Evolutionary conservation across 2,888 invertebrate genomes (phyloP), one percentile per base, ranked within the genome.

Genomic region (Balanococcus diminutus): DNA sequence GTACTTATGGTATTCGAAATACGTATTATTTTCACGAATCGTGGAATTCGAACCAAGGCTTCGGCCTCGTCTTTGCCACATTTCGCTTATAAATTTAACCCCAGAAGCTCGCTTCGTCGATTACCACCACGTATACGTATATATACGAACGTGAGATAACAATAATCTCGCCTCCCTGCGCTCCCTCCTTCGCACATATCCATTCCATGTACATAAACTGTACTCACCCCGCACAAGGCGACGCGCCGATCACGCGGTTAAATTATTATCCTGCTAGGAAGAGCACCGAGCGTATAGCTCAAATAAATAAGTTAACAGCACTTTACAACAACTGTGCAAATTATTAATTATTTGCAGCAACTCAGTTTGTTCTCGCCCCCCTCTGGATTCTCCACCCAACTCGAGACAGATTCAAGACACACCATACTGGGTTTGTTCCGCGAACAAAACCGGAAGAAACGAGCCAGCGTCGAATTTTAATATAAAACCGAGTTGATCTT

Each of bases 281-380:
- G 36, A 36, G 11, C 56, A 22, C 32, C n/a, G 16, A 79, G 16
- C n/a, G 19, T 19, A 36, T 19, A 79, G n/a, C 19, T 36, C 36
- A 31, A 79, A 79, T 79, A 79, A 79, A 79, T 79, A 79, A 79
- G 75, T 79, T 79, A 79, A 79, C 36, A 79, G 75, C 75, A 36
- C 75, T 32, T 79, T 36, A 36, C 75, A 79, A 79, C 36, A 36
- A 79, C 75, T 79, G 32, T 19, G 75, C 75, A 36, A 79, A 79
- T 79, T 79, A 79, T 79, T 79, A 79, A 79, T 36, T 72, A 72
- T 72, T 79, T 79, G 28, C 11, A 36, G 11, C 75, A 11, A 9
- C 3, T n/a, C 75, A 36, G 31, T 2, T 28, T n/a, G 75, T 36
- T 6, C 0, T n/a, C 19, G n/a, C 75, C 36, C 9, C 4, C 22